phyloP scores from a whole-genome alignment of 2,797 vertebrate species.

The Molossus alvarezi region DNA sequence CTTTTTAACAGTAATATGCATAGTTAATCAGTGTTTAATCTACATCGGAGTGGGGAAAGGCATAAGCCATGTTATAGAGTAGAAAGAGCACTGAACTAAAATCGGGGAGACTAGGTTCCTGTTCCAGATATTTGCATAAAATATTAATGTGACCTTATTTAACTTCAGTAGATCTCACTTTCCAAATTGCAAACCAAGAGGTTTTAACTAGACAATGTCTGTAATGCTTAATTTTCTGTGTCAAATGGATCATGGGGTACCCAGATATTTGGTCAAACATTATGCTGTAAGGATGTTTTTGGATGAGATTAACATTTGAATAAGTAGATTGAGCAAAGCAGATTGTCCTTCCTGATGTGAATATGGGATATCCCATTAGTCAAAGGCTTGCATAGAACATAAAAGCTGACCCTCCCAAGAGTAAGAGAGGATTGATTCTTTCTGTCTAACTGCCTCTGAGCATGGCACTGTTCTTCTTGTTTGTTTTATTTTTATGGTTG shows the following conservation, averaged over 20 bases:
- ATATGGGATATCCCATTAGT: background rate
- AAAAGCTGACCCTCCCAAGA: background rate
- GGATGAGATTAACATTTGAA: background rate
- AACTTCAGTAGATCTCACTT: background rate
- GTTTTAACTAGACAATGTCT: background rate
- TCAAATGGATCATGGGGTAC: background rate
- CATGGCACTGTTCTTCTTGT: too few species aligned
- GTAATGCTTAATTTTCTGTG: background rate
- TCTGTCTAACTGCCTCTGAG: background rate
- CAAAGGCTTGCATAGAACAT: background rate
- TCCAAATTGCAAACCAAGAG: background rate
- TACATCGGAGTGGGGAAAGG: background rate
- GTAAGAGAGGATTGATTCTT: background rate
- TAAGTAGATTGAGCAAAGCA: background rate
- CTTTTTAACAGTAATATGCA: background rate
- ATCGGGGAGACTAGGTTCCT: background rate
- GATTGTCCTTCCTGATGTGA: background rate
- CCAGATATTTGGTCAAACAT: background rate
- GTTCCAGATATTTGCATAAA: background rate
- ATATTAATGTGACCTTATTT: background rate
- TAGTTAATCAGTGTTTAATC: slow-evolving; percentile 43
- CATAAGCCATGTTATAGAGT: background rate
- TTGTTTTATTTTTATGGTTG: too few species aligned
- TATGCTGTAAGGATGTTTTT: background rate
- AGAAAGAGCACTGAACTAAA: background rate